These are phyloP conservation scores for Collichthys lucidus DNA, from an alignment of 2,113 vertebrate species.

Conservation along the genomic window DNA sequence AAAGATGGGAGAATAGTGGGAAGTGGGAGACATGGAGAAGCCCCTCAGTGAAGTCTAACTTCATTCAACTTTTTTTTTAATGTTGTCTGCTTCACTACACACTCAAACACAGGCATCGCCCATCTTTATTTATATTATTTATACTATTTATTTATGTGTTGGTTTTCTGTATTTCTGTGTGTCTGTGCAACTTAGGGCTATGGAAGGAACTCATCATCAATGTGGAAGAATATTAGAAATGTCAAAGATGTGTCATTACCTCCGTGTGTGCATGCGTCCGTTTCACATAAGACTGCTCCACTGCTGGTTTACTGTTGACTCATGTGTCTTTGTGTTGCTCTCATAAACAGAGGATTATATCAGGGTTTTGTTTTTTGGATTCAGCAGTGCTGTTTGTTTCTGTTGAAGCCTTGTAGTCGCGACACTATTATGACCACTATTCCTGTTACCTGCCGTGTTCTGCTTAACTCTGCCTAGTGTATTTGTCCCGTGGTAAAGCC, in stretches of 20 bases:
- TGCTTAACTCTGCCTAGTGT: not conserved
- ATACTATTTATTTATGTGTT: conserved; percentile 74
- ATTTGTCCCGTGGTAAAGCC: conserved; percentile 20
- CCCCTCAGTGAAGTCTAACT: conserved; percentile 50
- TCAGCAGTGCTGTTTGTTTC: conserved; percentile 13
- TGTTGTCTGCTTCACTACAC: conserved; percentile 32
- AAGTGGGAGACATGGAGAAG: conserved; percentile 21
- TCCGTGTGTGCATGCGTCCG: conserved; percentile 8
- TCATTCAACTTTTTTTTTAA: conserved; percentile 14
- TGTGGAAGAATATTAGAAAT: conserved; percentile 39
- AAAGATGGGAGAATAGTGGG: not conserved
- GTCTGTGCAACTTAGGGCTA: conserved; percentile 53
- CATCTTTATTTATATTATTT: conserved; percentile 77
- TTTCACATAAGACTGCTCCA: conserved; percentile 53
- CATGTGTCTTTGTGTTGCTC: conserved; percentile 32
- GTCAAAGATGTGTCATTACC: conserved; percentile 72
- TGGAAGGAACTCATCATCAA: conserved; percentile 69
- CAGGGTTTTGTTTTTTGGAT: conserved; percentile 51
- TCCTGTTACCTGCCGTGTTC: not conserved
- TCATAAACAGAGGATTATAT: conserved; percentile 49
- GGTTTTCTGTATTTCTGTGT: conserved; percentile 33
- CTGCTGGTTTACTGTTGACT: conserved; percentile 48
- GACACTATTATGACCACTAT: not conserved
- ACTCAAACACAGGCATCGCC: conserved; percentile 54
- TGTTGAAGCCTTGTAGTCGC: conserved; percentile 11